A percentile compares a stretch with the other conserved stretches of the same genome.
phyloP scores from a whole-genome alignment of 2,797 vertebrate genomes.

The Malurus leucopterus region DNA sequence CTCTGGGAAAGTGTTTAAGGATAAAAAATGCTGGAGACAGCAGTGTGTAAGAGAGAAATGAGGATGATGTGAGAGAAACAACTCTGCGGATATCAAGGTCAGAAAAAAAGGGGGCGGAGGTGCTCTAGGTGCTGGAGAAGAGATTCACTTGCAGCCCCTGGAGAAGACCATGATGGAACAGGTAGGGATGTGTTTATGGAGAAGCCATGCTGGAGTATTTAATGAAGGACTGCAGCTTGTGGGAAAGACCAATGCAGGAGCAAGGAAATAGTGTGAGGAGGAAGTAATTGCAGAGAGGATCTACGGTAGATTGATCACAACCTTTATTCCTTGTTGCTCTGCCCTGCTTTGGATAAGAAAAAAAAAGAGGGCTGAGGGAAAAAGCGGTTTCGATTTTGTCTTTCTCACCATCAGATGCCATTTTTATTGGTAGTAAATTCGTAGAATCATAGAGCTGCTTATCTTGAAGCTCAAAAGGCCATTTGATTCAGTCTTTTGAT shows the following conservation, averaged over 20 bases:
- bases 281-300: background rate
- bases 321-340: background rate
- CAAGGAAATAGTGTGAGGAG: background rate
- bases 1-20: background rate
- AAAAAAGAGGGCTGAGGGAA: background rate
- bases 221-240: background rate
- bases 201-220: fast-evolving
- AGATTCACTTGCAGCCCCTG: background rate
- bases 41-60: background rate
- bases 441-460: background rate
- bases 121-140: background rate
- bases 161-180: background rate
- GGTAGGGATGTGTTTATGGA: background rate
- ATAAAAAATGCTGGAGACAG: background rate
- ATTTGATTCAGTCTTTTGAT: background rate
- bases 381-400: background rate
- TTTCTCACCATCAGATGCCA: background rate
- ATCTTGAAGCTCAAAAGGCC: background rate
- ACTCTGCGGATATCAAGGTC: background rate
- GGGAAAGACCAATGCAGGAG: background rate
- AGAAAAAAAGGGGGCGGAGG: background rate
- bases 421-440: background rate
- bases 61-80: background rate
- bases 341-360: background rate
- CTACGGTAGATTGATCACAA: background rate